Percentiles rank a stretch among this genome's conserved stretches.
phyloP scores from a whole-genome alignment of 2,797 vertebrate genomes.

The Cynodonichthys magdalenae region DNA sequence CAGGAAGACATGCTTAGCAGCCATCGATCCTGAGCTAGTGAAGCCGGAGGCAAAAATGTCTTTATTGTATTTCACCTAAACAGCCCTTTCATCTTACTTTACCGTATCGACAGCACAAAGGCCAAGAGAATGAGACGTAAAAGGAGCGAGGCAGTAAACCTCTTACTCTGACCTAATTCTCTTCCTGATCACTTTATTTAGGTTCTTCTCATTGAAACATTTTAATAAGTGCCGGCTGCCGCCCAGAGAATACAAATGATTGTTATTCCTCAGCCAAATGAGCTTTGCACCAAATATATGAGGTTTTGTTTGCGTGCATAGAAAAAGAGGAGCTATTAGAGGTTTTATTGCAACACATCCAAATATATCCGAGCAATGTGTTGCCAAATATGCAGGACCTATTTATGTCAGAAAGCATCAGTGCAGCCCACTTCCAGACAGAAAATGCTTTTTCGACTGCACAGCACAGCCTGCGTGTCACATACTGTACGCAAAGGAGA shows the following conservation, averaged over 20 bases:
- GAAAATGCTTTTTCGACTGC: constrained; percentile 62
- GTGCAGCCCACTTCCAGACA: constrained; percentile 73
- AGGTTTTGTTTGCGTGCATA: constrained; percentile 29
- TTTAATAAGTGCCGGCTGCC: constrained; percentile 10
- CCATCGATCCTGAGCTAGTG: constrained; percentile 67
- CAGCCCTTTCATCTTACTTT: constrained; percentile 76
- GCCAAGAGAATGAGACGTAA: constrained; percentile 36
- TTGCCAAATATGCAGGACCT: constrained; percentile 82
- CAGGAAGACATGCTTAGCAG: constrained; percentile 72
- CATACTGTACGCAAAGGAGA: constrained; percentile 22
- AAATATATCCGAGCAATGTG: constrained; percentile 77
- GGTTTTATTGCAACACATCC: constrained; percentile 71
- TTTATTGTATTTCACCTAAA: constrained; percentile 81
- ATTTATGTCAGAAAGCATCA: constrained; percentile 84
- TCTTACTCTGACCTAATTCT: constrained; percentile 34
- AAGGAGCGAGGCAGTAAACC: constrained; percentile 26
- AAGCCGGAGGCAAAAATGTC: constrained; percentile 71
- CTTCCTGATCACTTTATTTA: constrained; percentile 36
- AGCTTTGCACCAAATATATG: constrained; percentile 36
- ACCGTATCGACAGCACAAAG: constrained; percentile 66
- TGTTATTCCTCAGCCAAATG: constrained; percentile 28
- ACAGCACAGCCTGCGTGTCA: constrained; percentile 38
- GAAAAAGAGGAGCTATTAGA: constrained; percentile 39
- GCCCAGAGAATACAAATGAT: constrained; percentile 16
- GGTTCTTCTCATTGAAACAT: constrained; percentile 33